Percentiles rank a stretch among this genome's conserved stretches.
Evolutionary conservation across 2,113 vertebrate genomes (phyloP).

Genomic region (Ornithorhynchus anatinus): DNA sequence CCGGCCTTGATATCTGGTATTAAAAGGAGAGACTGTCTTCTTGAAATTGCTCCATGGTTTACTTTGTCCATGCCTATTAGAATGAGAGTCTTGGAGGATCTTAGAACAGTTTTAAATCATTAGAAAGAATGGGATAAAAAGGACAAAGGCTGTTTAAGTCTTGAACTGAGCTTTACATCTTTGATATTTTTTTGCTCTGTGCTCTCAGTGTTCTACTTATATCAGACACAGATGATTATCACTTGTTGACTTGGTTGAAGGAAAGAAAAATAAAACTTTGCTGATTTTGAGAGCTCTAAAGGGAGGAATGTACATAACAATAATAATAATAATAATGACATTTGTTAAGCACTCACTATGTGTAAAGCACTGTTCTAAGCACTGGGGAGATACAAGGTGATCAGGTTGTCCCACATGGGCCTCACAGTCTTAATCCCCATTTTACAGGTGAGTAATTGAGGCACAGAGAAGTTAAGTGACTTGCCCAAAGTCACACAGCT

Average conservation of each 20-base stretch:
- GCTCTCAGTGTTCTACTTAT: slow-evolving; percentile 39
- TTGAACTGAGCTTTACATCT: slow-evolving; percentile 21
- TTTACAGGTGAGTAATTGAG: too few relatives aligned
- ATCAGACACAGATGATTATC: slow-evolving; percentile 50
- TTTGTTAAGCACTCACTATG: too few relatives aligned
- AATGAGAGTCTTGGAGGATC: background rate
- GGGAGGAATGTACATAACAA: slow-evolving; percentile 20
- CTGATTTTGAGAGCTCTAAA: too few relatives aligned
- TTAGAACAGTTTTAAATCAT: slow-evolving; percentile 27
- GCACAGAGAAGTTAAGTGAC: too few relatives aligned
- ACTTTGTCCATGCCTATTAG: slow-evolving; percentile 14
- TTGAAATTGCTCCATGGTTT: background rate
- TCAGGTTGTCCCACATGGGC: too few relatives aligned
- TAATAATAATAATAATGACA: too few relatives aligned
- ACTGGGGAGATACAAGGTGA: too few relatives aligned
- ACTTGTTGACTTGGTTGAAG: slow-evolving; percentile 53
- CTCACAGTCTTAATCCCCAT: too few relatives aligned
- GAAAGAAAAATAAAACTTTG: slow-evolving; percentile 68
- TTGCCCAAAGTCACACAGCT: too few relatives aligned
- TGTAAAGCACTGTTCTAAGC: too few relatives aligned
- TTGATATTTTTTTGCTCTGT: slow-evolving; percentile 36
- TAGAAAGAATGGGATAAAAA: background rate
- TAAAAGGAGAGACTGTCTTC: background rate
- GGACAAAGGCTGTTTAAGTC: slow-evolving; percentile 7
- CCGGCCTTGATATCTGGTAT: background rate